Evolutionary conservation across 1,140 invertebrate genomes (phyloP).

Genomic region (Zaprionus gabonicus): DNA sequence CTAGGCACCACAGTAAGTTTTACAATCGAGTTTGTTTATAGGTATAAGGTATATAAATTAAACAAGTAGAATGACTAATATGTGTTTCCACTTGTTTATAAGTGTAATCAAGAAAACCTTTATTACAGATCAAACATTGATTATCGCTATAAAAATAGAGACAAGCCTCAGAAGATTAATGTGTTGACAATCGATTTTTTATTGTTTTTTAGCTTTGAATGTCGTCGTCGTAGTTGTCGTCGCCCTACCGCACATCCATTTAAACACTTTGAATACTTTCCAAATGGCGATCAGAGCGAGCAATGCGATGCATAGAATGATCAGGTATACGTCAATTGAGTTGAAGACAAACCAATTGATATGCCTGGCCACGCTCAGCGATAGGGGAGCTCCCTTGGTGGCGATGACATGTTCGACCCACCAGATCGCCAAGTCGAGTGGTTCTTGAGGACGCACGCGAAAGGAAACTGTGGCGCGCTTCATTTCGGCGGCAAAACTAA

Average conservation of each 20-base stretch:
- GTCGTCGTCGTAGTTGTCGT: background rate
- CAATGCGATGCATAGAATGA: slow-evolving; percentile 40
- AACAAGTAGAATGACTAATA: background rate
- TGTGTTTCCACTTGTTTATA: background rate
- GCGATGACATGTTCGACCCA: slow-evolving; percentile 86
- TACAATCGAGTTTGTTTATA: background rate
- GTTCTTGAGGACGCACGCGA: slow-evolving; percentile 85
- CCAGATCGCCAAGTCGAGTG: slow-evolving; percentile 85
- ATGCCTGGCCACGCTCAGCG: slow-evolving; percentile 84
- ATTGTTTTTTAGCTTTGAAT: slow-evolving; percentile 54
- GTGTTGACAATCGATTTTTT: background rate
- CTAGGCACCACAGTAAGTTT: too few species aligned
- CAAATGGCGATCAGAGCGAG: slow-evolving; percentile 16
- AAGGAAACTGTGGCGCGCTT: slow-evolving; percentile 85
- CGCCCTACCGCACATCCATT: slow-evolving; percentile 10
- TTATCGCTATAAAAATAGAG: background rate
- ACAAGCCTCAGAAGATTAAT: background rate
- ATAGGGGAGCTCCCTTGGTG: slow-evolving; percentile 84
- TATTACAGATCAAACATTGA: background rate
- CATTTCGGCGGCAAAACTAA: slow-evolving; percentile 84
- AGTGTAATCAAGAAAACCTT: too few species aligned
- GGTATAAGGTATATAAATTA: background rate
- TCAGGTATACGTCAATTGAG: slow-evolving; percentile 87
- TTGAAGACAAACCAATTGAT: slow-evolving; percentile 87
- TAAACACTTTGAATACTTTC: slow-evolving; percentile 15